Conservation (phyloP, 2,113 vertebrate genomes). For the Tyto alba region DNA sequence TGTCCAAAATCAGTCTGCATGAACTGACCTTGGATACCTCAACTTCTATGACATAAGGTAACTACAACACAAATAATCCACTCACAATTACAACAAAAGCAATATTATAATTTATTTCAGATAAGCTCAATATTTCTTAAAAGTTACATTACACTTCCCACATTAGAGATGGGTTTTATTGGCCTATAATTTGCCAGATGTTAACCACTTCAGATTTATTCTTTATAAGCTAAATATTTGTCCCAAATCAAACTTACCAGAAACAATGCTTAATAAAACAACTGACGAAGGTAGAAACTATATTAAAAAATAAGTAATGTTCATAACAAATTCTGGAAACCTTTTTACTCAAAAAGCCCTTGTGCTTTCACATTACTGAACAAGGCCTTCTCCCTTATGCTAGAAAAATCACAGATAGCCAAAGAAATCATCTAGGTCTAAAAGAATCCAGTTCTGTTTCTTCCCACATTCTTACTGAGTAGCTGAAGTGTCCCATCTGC, state of each 20-base stretch:
- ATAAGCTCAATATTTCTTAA: neutral
- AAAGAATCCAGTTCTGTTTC: neutral
- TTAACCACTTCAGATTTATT: neutral
- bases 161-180: neutral
- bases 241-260: neutral
- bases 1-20: neutral
- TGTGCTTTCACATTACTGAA: accelerated
- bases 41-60: neutral
- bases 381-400: neutral
- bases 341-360: neutral
- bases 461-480: neutral
- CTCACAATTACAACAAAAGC: neutral
- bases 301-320: neutral
- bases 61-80: neutral
- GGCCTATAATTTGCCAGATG: neutral
- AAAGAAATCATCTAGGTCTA: neutral
- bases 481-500: neutral
- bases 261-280: neutral
- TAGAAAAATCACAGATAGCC: neutral
- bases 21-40: neutral
- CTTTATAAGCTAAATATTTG: neutral
- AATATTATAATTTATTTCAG: neutral
- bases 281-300: neutral
- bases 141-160: neutral
- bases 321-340: neutral